These are phyloP conservation scores for Pholis gunnellus DNA, from an alignment of 2,113 vertebrate species.

Conservation along the genomic window DNA sequence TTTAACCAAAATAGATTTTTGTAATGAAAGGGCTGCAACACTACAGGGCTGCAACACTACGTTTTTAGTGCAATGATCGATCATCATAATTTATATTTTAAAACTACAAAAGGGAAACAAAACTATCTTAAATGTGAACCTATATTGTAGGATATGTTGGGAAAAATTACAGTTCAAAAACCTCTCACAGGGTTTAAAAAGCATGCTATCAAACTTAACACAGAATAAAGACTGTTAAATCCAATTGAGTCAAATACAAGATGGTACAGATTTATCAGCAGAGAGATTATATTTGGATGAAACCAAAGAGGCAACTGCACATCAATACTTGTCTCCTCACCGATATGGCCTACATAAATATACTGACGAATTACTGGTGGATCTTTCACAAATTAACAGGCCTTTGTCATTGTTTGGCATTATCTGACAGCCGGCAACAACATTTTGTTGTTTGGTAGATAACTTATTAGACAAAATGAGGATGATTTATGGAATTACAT, in stretches of 20 bases:
- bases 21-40: neutral
- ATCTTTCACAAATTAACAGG: constrained; percentile 7
- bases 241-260: constrained; percentile 6
- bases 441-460: constrained; percentile 56
- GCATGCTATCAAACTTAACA: neutral
- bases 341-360: constrained; percentile 14
- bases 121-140: neutral
- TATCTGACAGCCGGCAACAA: constrained; percentile 45
- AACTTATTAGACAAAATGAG: constrained; percentile 58
- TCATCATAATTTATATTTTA: neutral
- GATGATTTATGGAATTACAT: constrained; percentile 67
- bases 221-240: neutral
- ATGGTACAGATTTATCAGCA: constrained; percentile 18
- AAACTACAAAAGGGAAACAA: neutral
- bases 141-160: neutral
- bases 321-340: constrained; percentile 7
- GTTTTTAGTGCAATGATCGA: neutral
- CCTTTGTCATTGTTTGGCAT: constrained; percentile 41
- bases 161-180: neutral
- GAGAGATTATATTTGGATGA: constrained; percentile 4
- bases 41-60: neutral
- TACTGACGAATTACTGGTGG: constrained; percentile 24
- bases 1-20: constrained; percentile 26
- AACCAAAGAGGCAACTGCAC: constrained; percentile 10
- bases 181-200: neutral